A percentile compares a stretch with the other conserved stretches of the same genome.
Evolutionary conservation across 2,888 invertebrate species (phyloP).

Genomic region (Corythucha ciliata): DNA sequence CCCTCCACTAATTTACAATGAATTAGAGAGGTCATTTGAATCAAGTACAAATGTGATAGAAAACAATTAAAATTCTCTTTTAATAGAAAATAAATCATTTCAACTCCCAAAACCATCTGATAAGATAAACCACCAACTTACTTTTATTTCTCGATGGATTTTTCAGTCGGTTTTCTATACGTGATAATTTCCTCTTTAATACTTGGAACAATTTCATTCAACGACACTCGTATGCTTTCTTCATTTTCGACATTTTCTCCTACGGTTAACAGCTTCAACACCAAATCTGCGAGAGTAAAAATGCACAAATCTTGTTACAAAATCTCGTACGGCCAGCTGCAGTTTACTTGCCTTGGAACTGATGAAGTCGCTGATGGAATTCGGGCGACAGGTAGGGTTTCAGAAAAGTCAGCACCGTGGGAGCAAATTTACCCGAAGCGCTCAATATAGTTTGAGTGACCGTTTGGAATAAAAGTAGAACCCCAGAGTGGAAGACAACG

Average conservation of each 20-base stretch:
- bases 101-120: too few species aligned
- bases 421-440: slow-evolving; percentile 88
- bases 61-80: too few species aligned
- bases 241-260: slow-evolving; percentile 46
- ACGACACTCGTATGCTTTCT: slow-evolving; percentile 45
- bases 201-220: slow-evolving; percentile 44
- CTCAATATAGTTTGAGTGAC: slow-evolving; percentile 75
- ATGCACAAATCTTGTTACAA: background rate
- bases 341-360: slow-evolving; percentile 61
- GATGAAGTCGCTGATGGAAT: slow-evolving; percentile 53
- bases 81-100: too few species aligned
- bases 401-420: slow-evolving; percentile 64
- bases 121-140: too few species aligned
- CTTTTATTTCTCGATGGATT: slow-evolving; percentile 13
- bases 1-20: too few species aligned
- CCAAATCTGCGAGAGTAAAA: slow-evolving; percentile 48
- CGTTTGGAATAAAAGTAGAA: slow-evolving; percentile 68
- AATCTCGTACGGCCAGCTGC: background rate
- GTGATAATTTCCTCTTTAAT: slow-evolving; percentile 42
- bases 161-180: slow-evolving; percentile 19
- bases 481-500: slow-evolving; percentile 64
- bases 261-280: slow-evolving; percentile 50
- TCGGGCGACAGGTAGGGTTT: slow-evolving; percentile 58
- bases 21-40: too few species aligned
- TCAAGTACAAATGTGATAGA: too few species aligned